These are phyloP conservation scores for Tretioscincus oriximinensis DNA, from an alignment of 2,113 vertebrate species.

Conservation along the genomic window DNA sequence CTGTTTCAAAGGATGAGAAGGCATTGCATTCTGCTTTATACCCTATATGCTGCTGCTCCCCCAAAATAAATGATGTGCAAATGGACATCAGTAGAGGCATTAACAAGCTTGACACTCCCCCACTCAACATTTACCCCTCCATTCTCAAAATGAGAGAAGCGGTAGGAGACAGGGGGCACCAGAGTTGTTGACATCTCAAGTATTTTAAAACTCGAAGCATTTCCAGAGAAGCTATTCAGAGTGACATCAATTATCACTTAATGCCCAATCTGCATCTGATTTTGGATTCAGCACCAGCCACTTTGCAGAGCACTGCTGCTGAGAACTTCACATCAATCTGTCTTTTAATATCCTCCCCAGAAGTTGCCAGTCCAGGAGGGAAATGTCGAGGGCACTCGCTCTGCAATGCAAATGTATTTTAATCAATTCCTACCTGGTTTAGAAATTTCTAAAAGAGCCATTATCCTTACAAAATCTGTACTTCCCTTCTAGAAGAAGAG, in stretches of 20 bases:
- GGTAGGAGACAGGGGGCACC: conserved; percentile 29
- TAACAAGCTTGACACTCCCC: conserved; percentile 15
- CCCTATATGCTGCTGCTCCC: conserved; percentile 48
- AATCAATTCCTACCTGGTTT: conserved; percentile 49
- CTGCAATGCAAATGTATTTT: conserved; percentile 58
- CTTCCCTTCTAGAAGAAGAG: neutral
- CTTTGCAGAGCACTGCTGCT: conserved; percentile 57
- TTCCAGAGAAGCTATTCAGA: conserved; percentile 65
- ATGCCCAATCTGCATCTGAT: conserved; percentile 64
- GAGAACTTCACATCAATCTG: conserved; percentile 63
- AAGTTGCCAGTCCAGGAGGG: conserved; percentile 53
- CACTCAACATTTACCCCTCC: neutral
- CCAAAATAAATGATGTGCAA: conserved; percentile 36
- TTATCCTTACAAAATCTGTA: neutral
- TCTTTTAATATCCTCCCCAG: conserved; percentile 59
- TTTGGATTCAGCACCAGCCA: conserved; percentile 57
- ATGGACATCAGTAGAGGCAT: conserved; percentile 29
- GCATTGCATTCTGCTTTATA: conserved; percentile 52
- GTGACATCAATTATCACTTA: conserved; percentile 66
- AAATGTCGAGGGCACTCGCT: conserved; percentile 24
- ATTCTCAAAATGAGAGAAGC: conserved; percentile 15
- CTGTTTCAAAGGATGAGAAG: conserved; percentile 45
- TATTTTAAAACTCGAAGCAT: conserved; percentile 56
- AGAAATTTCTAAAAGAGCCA: conserved; percentile 40
- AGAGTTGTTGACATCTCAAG: conserved; percentile 52